Evolutionary conservation across 1,140 invertebrate species (phyloP).

Genomic region (Drosophila pandora): DNA sequence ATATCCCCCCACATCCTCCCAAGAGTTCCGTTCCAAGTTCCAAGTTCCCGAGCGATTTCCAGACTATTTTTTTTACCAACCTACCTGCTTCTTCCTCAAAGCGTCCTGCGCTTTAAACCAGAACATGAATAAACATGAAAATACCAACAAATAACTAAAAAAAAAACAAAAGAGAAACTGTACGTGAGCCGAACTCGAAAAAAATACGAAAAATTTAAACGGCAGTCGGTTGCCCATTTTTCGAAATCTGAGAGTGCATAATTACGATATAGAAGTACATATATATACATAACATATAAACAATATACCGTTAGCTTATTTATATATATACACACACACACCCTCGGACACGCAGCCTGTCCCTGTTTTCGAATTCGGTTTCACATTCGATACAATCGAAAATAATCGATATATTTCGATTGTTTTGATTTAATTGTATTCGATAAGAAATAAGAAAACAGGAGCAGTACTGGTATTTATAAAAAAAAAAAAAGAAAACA

Average conservation of each 20-base stretch:
- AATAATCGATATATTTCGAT: background rate
- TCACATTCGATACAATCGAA: constrained; percentile 3
- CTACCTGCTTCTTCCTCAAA: constrained; percentile 13
- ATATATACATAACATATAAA: constrained; percentile 67
- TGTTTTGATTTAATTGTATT: background rate
- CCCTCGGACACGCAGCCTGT: constrained; percentile 22
- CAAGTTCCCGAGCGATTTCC: background rate
- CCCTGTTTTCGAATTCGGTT: constrained; percentile 14
- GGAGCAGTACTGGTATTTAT: constrained; percentile 33
- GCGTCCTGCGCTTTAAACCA: constrained; percentile 17
- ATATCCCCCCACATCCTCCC: background rate
- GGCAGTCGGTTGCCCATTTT: constrained; percentile 31
- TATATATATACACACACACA: constrained; percentile 67
- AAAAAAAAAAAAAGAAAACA: constrained; percentile 27
- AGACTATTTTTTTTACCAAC: constrained; percentile 8
- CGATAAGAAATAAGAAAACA: constrained; percentile 15
- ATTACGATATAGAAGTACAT: constrained; percentile 46
- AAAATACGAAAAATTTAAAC: constrained; percentile 10
- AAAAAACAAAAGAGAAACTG: constrained; percentile 13
- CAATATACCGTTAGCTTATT: constrained; percentile 80
- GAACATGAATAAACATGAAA: constrained; percentile 9
- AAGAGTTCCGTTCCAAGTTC: background rate
- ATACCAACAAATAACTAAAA: constrained; percentile 3
- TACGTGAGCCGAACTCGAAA: constrained; percentile 27
- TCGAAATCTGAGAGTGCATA: constrained; percentile 60